Evolutionary conservation across 2,113 vertebrate species (phyloP).

Genomic region (Elephas maximus): DNA sequence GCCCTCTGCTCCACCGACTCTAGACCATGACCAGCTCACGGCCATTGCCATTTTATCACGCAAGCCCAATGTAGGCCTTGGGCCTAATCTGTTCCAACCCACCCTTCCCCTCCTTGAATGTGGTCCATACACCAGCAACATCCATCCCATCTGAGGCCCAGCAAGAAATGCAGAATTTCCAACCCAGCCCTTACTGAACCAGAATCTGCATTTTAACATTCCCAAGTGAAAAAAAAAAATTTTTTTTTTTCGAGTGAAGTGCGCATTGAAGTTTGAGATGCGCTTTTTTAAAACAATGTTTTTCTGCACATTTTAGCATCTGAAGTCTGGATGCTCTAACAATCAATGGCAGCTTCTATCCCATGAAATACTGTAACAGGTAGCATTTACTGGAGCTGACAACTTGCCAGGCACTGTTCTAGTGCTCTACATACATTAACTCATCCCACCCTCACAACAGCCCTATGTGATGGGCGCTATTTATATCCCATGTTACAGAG

Average conservation of each 20-base stretch:
- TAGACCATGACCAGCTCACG: not conserved
- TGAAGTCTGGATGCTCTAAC: not conserved
- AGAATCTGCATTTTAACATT: too few relatives aligned
- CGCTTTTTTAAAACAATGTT: not conserved
- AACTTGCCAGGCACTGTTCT: accelerated
- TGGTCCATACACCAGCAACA: not conserved
- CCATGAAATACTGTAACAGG: accelerated
- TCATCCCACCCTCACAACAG: not conserved
- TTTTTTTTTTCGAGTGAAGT: too few relatives aligned
- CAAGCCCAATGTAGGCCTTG: accelerated
- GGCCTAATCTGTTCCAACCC: not conserved
- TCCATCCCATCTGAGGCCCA: not conserved
- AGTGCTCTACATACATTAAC: accelerated
- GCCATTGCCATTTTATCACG: accelerated
- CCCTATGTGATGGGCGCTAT: accelerated
- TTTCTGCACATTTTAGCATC: not conserved
- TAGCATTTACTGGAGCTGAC: not conserved
- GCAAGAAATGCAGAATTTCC: not conserved
- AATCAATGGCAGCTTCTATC: not conserved
- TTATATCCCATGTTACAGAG: not conserved
- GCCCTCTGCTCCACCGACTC: accelerated
- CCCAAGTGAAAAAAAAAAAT: too few relatives aligned
- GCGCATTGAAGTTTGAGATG: not conserved
- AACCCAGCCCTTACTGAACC: not conserved
- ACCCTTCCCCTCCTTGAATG: not conserved